Base-by-base conservation (phyloP, 2,113 vertebrate species). In the Collichthys lucidus region DNA sequence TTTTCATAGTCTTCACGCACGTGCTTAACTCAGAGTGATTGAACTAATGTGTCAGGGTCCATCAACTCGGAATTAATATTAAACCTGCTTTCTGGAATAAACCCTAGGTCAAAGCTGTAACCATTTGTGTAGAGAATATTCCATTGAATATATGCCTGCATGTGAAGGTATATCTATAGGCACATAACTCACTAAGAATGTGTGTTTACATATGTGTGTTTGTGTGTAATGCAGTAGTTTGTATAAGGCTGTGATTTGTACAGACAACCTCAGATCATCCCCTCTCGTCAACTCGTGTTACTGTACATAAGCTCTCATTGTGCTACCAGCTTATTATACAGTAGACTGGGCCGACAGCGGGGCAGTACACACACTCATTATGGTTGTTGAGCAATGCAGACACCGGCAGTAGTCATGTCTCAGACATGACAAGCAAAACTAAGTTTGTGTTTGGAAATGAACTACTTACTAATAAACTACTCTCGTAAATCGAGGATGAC, bases 191-290 rank as follows among this genome's bases (percentile, higher is more conserved):
- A 40, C 35, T 40, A 40, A 40, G 35, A 40, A 40, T 9, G 16
- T 52, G 50, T 20, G 22, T 5, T 5, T 22, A n/a, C 11, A 0
- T 53, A 11, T 53, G 16, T 3, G 29, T 29, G 29, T 29, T 3
- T 66, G 11, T 66, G 26, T 60, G 19, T 40, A 35, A 29, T 77
- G 50, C 0, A 0, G 0, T 29, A 49, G 6, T 55, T 50, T 70
- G 19, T 3, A 64, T 71, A 46, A 42, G 29, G 44, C 5, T 31
- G 11, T 0, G 56, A 31, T 74, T 63, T 82, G 69, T 50, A 63
- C 20, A 78, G 24, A 74, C 56, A 69, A 81, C 50, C 53, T 78
- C 55, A 61, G 67, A 61, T 83, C 65, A 75, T 68, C 55, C 40
- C 63, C 47, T 63, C 24, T 17, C 11, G 24, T 76, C 61, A 66